Base-by-base conservation (phyloP, 2,888 invertebrate species). In the Eristalinus sepulchralis region DNA sequence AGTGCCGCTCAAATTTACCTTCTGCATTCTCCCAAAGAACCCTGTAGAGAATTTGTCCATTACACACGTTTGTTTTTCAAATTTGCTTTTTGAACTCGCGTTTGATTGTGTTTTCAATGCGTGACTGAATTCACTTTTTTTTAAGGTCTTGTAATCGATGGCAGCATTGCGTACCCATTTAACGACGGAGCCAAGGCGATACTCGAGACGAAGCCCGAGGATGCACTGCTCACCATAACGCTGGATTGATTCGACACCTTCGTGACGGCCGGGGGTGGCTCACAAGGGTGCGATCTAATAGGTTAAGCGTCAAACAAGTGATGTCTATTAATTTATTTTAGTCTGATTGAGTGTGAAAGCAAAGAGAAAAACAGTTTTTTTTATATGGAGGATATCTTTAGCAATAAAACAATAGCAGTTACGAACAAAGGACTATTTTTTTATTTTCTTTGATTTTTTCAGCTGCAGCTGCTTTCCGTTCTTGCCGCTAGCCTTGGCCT, bases 121-220 rank as follows among this genome's bases (percentile, higher is more conserved):
- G 27, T 76, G 10, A 10, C 31, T 57, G 31, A n/a, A 22, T 47
- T n/a, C n/a, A 33, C 57, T 62, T 31, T 70, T n/a, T 17, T 55
- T 73, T 81, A 86, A 95, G 96, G 96, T 91, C 93, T 99, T 20
- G 99, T 99, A 0, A 95, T 99, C 24, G 99, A 99, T 92, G 99
- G 99, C 31, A 97, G 98, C 87, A 96, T 98, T 17, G 97, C 97
- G 0, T 97, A 97, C 91, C 95, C 96, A 0, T 99, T 99, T 93
- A 99, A 98, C 92, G 97, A 98, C 91, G 99, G 99, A 1, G 96
- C 98, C 0, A 95, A 96, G 88, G 98, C 97, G 0, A 92, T 95
- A 9, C 93, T 99, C 13, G 97, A 98, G 93, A 95, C 97, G 33
- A 94, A 95, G 88, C 97, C 97, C 0, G 96, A 97, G 91, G 98